Conservation (phyloP, 2,113 vertebrate genomes). For the Galemys pyrenaicus region DNA sequence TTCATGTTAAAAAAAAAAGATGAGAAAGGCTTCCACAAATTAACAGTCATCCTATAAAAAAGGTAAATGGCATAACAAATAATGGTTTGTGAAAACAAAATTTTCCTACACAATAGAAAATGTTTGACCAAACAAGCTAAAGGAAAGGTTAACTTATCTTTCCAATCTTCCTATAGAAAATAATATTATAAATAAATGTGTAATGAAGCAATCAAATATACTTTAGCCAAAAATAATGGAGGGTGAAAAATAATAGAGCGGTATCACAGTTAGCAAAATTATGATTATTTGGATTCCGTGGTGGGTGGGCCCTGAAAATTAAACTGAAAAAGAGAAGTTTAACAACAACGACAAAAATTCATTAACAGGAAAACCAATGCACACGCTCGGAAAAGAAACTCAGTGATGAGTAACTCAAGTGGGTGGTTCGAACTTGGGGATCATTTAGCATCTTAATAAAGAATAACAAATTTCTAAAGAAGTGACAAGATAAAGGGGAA, state of each 20-base stretch:
- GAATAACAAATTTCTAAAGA: neutral
- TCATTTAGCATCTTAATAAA: neutral
- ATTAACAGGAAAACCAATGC: neutral
- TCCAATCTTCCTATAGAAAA: neutral
- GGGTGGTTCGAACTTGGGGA: neutral
- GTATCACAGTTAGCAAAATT: neutral
- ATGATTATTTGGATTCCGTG: neutral
- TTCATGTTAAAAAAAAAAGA: neutral
- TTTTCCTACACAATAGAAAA: neutral
- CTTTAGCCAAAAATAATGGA: neutral
- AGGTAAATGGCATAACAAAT: neutral
- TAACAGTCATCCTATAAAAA: conserved; percentile 37
- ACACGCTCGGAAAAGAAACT: neutral
- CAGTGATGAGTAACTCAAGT: neutral
- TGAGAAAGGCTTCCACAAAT: neutral
- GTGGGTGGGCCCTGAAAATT: neutral
- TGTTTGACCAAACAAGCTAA: neutral
- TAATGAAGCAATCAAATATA: neutral
- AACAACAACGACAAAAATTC: neutral
- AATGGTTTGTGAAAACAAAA: neutral
- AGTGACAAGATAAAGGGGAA: neutral
- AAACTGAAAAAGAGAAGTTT: neutral
- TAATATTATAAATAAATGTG: neutral
- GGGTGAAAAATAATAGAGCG: neutral
- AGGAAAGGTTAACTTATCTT: neutral